A percentile compares a stretch with the other conserved stretches of the same genome.
Evolutionary conservation across 2,888 invertebrate genomes (phyloP).

Genomic region (Teinopalpus imperialis): DNA sequence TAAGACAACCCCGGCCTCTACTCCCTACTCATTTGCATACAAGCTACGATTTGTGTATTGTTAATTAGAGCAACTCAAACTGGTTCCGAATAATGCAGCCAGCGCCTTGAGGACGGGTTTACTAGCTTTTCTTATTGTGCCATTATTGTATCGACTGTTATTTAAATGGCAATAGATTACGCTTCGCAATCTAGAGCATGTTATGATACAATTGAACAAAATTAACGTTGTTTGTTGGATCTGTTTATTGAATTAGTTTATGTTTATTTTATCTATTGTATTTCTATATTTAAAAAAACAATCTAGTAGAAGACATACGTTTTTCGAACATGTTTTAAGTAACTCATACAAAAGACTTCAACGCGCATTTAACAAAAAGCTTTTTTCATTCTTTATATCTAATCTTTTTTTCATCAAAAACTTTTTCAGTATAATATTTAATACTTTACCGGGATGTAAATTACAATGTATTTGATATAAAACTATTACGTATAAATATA

Average conservation of each 20-base stretch:
- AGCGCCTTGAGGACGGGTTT: slow-evolving; percentile 50
- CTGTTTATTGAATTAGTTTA: slow-evolving; percentile 57
- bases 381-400: too few species aligned
- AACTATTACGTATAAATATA: neutral
- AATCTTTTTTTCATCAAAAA: too few species aligned
- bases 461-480: neutral
- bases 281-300: slow-evolving; percentile 1
- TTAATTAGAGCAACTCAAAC: slow-evolving; percentile 79
- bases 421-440: too few species aligned
- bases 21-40: slow-evolving; percentile 73
- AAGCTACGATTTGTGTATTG: slow-evolving; percentile 81
- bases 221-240: slow-evolving; percentile 73
- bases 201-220: slow-evolving; percentile 69
- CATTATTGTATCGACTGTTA: slow-evolving; percentile 77
- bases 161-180: slow-evolving; percentile 77
- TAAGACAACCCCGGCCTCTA: slow-evolving; percentile 37
- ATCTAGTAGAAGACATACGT: too few species aligned
- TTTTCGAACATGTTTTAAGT: neutral
- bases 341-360: slow-evolving; percentile 54
- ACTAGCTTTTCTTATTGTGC: slow-evolving; percentile 63
- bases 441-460: slow-evolving; percentile 2
- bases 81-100: slow-evolving; percentile 67
- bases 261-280: slow-evolving; percentile 26
- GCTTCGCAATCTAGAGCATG: slow-evolving; percentile 42
- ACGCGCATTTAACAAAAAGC: slow-evolving; percentile 33